phyloP scores from a whole-genome alignment of 2,888 invertebrate species.

The Halictus ligatus region DNA sequence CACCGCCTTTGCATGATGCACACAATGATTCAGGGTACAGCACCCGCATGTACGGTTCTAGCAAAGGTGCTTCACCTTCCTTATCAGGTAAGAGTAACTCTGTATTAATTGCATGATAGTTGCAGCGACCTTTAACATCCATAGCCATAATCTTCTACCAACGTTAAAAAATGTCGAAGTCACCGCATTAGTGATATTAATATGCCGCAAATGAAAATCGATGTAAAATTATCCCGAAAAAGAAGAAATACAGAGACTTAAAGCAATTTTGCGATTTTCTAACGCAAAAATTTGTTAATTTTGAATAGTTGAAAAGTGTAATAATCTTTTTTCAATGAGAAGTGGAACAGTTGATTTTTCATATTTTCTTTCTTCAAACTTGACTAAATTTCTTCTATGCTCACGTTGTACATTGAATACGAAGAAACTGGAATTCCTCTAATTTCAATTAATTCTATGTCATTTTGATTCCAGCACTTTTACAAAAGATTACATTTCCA shows the following conservation, averaged over 20 bases:
- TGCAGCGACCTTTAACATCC: not conserved
- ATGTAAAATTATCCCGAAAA: not conserved
- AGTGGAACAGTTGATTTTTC: not conserved
- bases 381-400: not conserved
- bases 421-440: not conserved
- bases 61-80: conserved; percentile 92
- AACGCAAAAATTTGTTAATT: not conserved
- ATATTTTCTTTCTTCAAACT: not conserved
- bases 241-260: not conserved
- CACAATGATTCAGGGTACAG: conserved; percentile 95
- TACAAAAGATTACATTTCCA: not conserved
- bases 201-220: not conserved
- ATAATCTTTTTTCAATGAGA: not conserved
- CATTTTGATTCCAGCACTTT: not conserved
- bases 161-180: not conserved
- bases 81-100: conserved; percentile 85
- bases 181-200: not conserved
- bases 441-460: conserved; percentile 4
- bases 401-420: not conserved
- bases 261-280: not conserved
- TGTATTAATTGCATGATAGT: not conserved
- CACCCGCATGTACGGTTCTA: conserved; percentile 92
- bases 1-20: conserved; percentile 85
- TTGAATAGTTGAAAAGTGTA: not conserved
- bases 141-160: not conserved